Base-by-base conservation (phyloP, 1,140 invertebrate species). In the Zaprionus lachaisei region DNA sequence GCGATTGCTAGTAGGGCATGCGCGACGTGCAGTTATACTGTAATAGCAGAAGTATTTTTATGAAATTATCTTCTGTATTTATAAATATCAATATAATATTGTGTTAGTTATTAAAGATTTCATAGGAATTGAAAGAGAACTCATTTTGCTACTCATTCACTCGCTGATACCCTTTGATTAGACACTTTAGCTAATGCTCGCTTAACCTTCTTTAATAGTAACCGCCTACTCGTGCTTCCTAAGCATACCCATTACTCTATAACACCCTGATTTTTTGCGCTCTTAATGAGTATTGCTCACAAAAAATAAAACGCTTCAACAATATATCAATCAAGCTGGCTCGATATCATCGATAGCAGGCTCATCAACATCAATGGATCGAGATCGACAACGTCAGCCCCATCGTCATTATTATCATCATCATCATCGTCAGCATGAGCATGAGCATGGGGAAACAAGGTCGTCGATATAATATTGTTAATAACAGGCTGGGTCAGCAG, bases 321-420 rank as follows among this genome's bases (percentile, higher is more conserved):
- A 72, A 69, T 71, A 84, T 83, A 78, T 85, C 77, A 85, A 84
- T 85, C 82, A 85, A 74, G 64, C 55, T 65, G 61, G 49, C 22
- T 31, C 55, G 65, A 69, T 73, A 56, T 1, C 55, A 72, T 66
- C 70, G 47, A 37, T 49, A 38, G 7, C 28, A 37, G 47, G 3
- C 47, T 54, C 20, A 37, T 28, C 62, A 28, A 34, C 62, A 24
- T 64, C 60, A 47, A 47, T 17, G n/a, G 28, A 24, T 64, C 60
- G 26, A 47, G 6, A 17, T 47, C n/a, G 41, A 17, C 20, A 49
- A 22, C 47, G 17, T 12, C 47, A 51, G 47, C 54, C 17, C 26
- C 51, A 65, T 37, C 73, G 56, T 72, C 60, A 70, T 76, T 64
- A 56, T n/a, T n/a, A 20, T 62, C 56, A 60, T 49, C 55, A 66